phyloP scores from a whole-genome alignment of 37 sponge, comb jelly and placozoan genomes.

The Ianthella basta region DNA sequence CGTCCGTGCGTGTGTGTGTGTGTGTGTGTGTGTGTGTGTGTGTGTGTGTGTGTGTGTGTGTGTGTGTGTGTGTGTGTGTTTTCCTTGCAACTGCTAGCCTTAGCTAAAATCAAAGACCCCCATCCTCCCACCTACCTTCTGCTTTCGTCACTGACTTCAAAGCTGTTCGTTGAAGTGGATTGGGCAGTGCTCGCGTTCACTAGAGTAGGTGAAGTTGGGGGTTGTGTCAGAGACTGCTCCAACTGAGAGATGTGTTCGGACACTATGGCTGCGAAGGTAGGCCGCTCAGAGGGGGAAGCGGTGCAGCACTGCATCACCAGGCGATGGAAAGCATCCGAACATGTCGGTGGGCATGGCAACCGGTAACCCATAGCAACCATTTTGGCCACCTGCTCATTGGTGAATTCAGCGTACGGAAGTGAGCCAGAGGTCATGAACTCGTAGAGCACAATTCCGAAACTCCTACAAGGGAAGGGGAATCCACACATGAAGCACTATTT shows the following conservation, averaged over 20 bases:
- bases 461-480: slow-evolving; percentile 27
- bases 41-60: too few relatives aligned
- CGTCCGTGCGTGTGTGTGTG: too few relatives aligned
- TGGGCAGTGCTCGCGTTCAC: background rate
- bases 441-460: slow-evolving; percentile 70
- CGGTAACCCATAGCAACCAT: slow-evolving; percentile 71
- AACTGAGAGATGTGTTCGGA: slow-evolving; percentile 12
- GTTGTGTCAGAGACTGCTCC: background rate
- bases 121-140: too few relatives aligned
- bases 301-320: slow-evolving; percentile 69
- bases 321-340: slow-evolving; percentile 45
- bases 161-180: too few relatives aligned
- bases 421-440: slow-evolving; percentile 70
- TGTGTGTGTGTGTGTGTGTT: too few relatives aligned
- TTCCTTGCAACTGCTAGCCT: too few relatives aligned
- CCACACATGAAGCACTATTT: too few relatives aligned
- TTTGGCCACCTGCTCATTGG: slow-evolving; percentile 53
- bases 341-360: slow-evolving; percentile 51
- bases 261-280: slow-evolving; percentile 46
- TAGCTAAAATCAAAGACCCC: too few relatives aligned
- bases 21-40: too few relatives aligned
- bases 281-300: slow-evolving; percentile 36
- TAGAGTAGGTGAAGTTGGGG: background rate
- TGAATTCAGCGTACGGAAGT: slow-evolving; percentile 62
- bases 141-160: too few relatives aligned